Base-by-base conservation (phyloP, 2,113 vertebrate genomes). In the Tenrec ecaudatus region DNA sequence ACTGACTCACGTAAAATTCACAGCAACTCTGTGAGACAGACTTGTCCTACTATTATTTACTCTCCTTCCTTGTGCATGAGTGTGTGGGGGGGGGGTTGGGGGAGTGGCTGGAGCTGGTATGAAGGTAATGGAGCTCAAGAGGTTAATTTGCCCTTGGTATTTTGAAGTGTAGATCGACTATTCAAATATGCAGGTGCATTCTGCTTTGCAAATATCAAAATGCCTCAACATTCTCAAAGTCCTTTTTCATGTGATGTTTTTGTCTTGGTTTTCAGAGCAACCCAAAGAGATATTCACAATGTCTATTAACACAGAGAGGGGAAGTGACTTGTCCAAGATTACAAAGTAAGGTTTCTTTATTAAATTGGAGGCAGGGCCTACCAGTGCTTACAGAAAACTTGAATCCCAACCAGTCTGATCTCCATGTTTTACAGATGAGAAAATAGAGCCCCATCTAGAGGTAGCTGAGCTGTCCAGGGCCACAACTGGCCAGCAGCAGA, bases 161-260 rank as follows among this genome's bases (percentile, higher is more conserved):
- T 81, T 85, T 68, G 33, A 76, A 81, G 66, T 64, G 79, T 64
- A 36, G 12, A 91, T 25, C 66, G 66, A 92, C 47, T 73, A 33
- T 79, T 88, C 53, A 79, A 78, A 78, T 16, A 29, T 16, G 17
- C 6, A 31, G 47, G 10, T 53, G 31, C 16, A 15, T 40, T 73
- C 9, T n/a, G 29, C 88, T 31, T 75, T 77, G 11, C 71, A 85
- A 82, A 93, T 33, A 57, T 53, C 47, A 53, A 53, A 53, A 53
- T 53, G 47, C 29, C 76, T 6, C 53, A 62, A 66, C 17, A 76
- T 87, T 87, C 84, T 47, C 92, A 57, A 78, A 43, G 19, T 15
- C 29, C 25, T 40, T 88, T 84, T 90, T 66, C 98, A 98, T 10
- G 94, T 95, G 86, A 97, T 20, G 36, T 79, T 62, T 62, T 71